Evolutionary conservation across 2,888 invertebrate species (phyloP).

Genomic region (Portevinia maculata): DNA sequence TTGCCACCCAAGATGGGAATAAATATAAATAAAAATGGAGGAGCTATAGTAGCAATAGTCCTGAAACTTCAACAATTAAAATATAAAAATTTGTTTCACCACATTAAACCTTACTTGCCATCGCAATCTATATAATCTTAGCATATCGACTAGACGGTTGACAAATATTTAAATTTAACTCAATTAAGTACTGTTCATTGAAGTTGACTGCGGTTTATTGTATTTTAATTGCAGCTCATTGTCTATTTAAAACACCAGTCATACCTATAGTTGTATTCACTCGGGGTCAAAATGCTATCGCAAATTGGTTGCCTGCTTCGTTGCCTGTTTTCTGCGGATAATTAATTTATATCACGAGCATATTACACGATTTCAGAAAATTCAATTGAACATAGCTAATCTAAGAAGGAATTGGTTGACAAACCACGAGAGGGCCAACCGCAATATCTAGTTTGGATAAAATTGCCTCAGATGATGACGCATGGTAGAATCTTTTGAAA

Average conservation of each 20-base stretch:
- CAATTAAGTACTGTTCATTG: neutral
- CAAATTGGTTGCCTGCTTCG: neutral
- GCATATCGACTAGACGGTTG: neutral
- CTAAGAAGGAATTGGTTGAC: neutral
- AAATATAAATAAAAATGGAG: too few species aligned
- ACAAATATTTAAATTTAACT: neutral
- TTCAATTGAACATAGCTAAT: neutral
- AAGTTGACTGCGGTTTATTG: slow-evolving; percentile 8
- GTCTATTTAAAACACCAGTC: neutral
- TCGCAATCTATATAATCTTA: neutral
- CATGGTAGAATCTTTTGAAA: too few species aligned
- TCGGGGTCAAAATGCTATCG: slow-evolving; percentile 9
- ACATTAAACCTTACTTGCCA: neutral
- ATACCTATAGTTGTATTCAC: neutral
- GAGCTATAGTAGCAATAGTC: too few species aligned
- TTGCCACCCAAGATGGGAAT: too few species aligned
- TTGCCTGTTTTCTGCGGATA: neutral
- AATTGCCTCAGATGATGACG: too few species aligned
- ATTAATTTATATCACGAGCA: slow-evolving; percentile 20
- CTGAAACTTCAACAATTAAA: too few species aligned
- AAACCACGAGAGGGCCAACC: neutral
- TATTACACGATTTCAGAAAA: slow-evolving; percentile 27
- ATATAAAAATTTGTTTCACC: too few species aligned
- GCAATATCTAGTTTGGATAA: too few species aligned
- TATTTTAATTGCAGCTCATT: slow-evolving; percentile 23